Conservation (phyloP, 2,888 invertebrate species). For the Lasioglossum malachurum region DNA sequence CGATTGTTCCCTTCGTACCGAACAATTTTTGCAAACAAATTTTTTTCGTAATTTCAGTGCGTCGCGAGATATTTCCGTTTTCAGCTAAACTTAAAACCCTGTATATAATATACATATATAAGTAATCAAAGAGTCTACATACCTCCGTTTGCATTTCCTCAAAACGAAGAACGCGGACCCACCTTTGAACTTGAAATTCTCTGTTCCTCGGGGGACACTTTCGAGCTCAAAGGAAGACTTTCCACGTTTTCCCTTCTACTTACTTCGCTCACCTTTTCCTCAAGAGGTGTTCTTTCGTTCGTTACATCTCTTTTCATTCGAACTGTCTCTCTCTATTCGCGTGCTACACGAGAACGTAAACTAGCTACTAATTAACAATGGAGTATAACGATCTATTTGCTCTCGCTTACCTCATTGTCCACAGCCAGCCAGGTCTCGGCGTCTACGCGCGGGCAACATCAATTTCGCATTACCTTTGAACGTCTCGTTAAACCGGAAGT, state of each 20-base stretch:
- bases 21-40: too few relatives aligned
- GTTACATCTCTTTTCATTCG: neutral
- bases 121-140: neutral
- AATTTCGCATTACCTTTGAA: neutral
- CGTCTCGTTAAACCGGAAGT: neutral
- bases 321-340: neutral
- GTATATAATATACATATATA: neutral
- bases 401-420: neutral
- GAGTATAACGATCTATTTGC: neutral
- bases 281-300: neutral
- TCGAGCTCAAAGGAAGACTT: neutral
- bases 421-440: neutral
- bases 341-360: neutral
- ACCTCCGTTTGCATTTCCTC: neutral
- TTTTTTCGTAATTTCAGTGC: too few relatives aligned
- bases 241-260: neutral
- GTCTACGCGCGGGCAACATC: neutral
- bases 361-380: neutral
- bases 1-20: too few relatives aligned
- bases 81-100: too few relatives aligned
- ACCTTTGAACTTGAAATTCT: neutral
- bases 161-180: neutral
- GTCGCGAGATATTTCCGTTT: too few relatives aligned
- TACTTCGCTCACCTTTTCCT: neutral
- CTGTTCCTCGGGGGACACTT: neutral